A percentile compares a stretch with the other conserved stretches of the same genome.
Conservation (phyloP, 2,113 vertebrate genomes). For the Lethenteron reissneri region DNA sequence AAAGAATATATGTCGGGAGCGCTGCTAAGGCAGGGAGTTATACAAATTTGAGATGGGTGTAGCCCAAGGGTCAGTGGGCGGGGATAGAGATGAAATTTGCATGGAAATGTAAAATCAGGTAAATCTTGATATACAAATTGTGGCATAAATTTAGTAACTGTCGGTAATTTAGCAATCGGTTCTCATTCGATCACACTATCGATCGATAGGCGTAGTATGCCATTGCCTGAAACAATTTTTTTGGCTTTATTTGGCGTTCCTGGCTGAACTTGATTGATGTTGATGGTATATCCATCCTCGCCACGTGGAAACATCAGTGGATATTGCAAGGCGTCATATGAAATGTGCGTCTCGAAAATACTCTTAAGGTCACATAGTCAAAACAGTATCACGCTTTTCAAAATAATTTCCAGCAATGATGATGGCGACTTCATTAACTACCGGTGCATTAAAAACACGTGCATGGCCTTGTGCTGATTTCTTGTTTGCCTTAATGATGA, state of each 20-base stretch:
- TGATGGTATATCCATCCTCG: not conserved
- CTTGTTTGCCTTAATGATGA: not conserved
- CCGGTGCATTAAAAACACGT: not conserved
- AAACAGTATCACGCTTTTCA: not conserved
- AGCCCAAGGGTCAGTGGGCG: too few species aligned
- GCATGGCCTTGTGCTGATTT: not conserved
- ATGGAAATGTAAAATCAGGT: too few species aligned
- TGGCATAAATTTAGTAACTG: not conserved
- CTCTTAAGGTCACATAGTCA: not conserved
- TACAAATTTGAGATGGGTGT: too few species aligned
- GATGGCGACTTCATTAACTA: not conserved
- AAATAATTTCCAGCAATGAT: not conserved
- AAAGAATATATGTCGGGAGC: too few species aligned
- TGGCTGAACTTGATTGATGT: not conserved
- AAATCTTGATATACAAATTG: too few species aligned
- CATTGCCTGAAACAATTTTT: not conserved
- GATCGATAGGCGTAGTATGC: not conserved
- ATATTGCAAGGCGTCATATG: not conserved
- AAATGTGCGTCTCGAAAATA: not conserved
- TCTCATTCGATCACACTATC: not conserved
- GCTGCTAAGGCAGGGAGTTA: too few species aligned
- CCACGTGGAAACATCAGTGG: not conserved
- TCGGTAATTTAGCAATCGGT: not conserved
- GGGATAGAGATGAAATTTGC: too few species aligned
- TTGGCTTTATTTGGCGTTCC: not conserved